phyloP scores from a whole-genome alignment of 2,888 invertebrate genomes.

The Pterostichus madidus region DNA sequence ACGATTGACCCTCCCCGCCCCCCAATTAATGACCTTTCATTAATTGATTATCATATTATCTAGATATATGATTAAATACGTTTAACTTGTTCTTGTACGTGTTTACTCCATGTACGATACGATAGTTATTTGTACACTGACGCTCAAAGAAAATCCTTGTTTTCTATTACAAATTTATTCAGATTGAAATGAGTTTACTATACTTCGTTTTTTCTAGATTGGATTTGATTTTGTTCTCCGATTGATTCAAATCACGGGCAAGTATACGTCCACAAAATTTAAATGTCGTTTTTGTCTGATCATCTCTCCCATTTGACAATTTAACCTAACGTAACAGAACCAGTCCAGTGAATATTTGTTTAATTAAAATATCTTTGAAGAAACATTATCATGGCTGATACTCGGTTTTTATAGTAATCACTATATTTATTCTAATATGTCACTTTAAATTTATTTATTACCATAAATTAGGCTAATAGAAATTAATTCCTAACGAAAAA shows the following conservation, averaged over 20 bases:
- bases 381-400: no score
- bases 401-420: no score
- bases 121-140: constrained; percentile 46
- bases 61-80: constrained; percentile 56
- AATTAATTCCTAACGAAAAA: not conserved
- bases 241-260: no score
- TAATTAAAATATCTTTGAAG: no score
- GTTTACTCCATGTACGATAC: constrained; percentile 58
- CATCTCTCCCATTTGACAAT: no score
- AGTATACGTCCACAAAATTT: no score
- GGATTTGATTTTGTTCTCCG: no score
- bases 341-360: no score
- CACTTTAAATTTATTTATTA: no score
- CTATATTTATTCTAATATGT: no score
- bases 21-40: constrained; percentile 57
- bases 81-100: constrained; percentile 36
- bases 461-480: not conserved
- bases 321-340: no score
- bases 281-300: no score
- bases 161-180: not conserved
- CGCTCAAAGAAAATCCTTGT: constrained; percentile 5
- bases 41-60: constrained; percentile 54
- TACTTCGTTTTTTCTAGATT: not conserved
- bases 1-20: constrained; percentile 47
- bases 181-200: not conserved